Evolutionary conservation across 2,113 vertebrate species (phyloP).

Genomic region (Rana temporaria): DNA sequence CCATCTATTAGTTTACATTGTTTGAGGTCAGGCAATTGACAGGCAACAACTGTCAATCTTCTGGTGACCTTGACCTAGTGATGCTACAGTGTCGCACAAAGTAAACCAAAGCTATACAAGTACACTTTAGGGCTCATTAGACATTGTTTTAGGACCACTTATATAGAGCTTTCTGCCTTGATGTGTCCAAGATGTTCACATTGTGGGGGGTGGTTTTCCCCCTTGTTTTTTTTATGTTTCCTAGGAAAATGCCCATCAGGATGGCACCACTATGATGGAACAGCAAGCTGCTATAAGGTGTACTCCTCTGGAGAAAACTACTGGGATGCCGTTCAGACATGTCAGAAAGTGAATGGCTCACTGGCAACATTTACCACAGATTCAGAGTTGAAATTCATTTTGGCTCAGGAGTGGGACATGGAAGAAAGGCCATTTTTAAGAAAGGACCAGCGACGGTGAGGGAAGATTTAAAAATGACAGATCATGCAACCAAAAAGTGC

Average conservation of each 20-base stretch:
- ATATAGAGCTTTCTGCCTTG: no score
- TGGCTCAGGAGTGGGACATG: slow-evolving; percentile 93
- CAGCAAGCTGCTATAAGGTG: slow-evolving; percentile 95
- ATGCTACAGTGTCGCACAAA: no score
- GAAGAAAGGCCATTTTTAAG: slow-evolving; percentile 86
- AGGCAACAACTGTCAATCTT: no score
- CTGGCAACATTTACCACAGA: slow-evolving; percentile 93
- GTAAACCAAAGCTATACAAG: no score
- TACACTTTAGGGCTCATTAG: no score
- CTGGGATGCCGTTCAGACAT: slow-evolving; percentile 96
- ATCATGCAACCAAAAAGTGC: no score
- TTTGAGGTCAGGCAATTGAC: no score
- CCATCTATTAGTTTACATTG: no score
- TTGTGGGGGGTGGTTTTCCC: slow-evolving; percentile 68
- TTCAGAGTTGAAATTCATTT: slow-evolving; percentile 93
- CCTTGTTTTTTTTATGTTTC: slow-evolving; percentile 77
- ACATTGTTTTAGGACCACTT: no score
- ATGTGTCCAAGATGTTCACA: slow-evolving; percentile 67
- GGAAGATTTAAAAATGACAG: not conserved
- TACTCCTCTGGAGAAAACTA: slow-evolving; percentile 93
- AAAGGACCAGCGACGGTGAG: slow-evolving; percentile 92
- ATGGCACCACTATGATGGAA: slow-evolving; percentile 98
- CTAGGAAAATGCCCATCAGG: slow-evolving; percentile 96
- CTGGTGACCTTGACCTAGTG: no score
- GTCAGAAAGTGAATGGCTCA: slow-evolving; percentile 92